Base-by-base conservation (phyloP, 2,113 vertebrate genomes). In the Corythaeola cristata region DNA sequence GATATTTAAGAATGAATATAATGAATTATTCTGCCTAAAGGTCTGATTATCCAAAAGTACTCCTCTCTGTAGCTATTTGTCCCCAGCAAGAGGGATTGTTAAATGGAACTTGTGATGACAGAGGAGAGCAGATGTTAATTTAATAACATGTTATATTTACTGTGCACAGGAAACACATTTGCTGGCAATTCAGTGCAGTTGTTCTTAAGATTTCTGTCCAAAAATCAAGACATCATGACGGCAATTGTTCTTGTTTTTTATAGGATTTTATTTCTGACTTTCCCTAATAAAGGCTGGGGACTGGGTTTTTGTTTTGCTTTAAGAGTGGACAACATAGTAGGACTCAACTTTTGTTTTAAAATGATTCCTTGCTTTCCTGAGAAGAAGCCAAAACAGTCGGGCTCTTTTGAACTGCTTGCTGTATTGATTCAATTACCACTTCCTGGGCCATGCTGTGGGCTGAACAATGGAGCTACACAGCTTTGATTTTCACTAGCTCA, bases 391-490 rank as follows among this genome's bases (percentile, higher is more conserved):
- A 59, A 96, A 30, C 3, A 18, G 66, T 55, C 50, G 77, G 18
- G 55, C 7, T 84, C 16, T 81, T 91, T 89, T 68, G 77, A 87
- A 56, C 35, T 47, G 8, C 47, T 78, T 68, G 53, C 89, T 39
- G 20, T 87, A 60, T 45, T 85, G 80, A 75, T 59, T 85, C 69
- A 84, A 72, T 94, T 81, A 41, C 68, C 75, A 64, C 52, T 93
- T 92, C 73, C 72, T 81, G 56, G 68, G 27, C 83, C 24, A 21
- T 44, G 24, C 17, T 90, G 82, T 75, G 68, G 44, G 35, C 33
- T 81, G 33, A 78, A 71, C 52, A 92, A 86, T 52, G 69, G 52
- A 92, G 26, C 21, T 47, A 15, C 37, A 63, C 39, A 93, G 72
- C 15, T 90, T 78, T 81, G 76, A 69, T 52, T 90, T 84, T 85